A percentile compares a stretch with the other conserved stretches of the same genome.
Conservation (phyloP, 2,888 invertebrate species). For the Ellobium chinense region DNA sequence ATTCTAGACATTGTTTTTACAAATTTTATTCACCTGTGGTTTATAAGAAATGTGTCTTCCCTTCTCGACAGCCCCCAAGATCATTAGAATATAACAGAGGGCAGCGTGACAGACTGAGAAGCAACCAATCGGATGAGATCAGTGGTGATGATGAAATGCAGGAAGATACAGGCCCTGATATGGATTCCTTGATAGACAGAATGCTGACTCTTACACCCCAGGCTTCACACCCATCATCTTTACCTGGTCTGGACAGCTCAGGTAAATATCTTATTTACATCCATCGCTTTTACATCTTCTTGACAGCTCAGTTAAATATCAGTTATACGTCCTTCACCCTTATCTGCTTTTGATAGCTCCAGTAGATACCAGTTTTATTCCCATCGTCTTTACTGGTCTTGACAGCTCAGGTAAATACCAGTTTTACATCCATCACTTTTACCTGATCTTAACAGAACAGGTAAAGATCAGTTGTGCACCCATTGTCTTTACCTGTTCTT, state of each 20-base stretch:
- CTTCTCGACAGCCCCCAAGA: constrained; percentile 26
- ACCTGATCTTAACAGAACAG: too few relatives aligned
- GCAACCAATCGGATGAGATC: background rate
- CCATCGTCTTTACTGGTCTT: too few relatives aligned
- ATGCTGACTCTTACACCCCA: constrained; percentile 71
- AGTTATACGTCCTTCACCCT: too few relatives aligned
- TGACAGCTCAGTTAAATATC: too few relatives aligned
- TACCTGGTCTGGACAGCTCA: constrained; percentile 26
- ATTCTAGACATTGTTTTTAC: background rate
- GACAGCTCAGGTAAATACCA: too few relatives aligned
- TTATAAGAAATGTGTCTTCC: background rate
- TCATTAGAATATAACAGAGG: constrained; percentile 9
- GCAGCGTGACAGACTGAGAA: background rate
- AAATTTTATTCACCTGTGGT: background rate
- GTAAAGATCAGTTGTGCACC: too few relatives aligned
- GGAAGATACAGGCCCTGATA: constrained; percentile 63
- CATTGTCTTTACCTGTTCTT: too few relatives aligned
- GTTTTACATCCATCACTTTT: too few relatives aligned
- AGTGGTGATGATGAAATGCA: constrained; percentile 36
- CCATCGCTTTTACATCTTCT: too few relatives aligned
- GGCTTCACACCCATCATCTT: constrained; percentile 55
- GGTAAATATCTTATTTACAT: constrained; percentile 22
- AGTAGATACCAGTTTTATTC: too few relatives aligned
- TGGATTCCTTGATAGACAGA: constrained; percentile 68
- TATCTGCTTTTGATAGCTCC: too few relatives aligned